Evolutionary conservation across 1,140 invertebrate species (phyloP).

Genomic region (Metopolophium dirhodum): DNA sequence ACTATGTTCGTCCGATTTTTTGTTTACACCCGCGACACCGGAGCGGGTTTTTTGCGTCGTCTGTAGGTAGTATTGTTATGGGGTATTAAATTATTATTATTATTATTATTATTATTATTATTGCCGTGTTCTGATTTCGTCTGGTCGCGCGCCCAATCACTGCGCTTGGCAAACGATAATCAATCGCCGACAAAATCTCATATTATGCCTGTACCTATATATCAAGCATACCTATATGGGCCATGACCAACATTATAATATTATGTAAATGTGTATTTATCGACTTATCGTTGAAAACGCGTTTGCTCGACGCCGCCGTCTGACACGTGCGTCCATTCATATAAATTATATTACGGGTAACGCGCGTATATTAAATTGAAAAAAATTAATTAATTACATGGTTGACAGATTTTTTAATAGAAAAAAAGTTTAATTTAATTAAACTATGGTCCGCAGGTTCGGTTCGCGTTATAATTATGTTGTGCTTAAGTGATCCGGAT

Average conservation of each 20-base stretch:
- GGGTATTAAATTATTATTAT: slow-evolving; percentile 3
- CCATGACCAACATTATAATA: too few relatives aligned
- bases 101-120: background rate
- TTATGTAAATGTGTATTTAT: too few relatives aligned
- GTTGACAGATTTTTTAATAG: background rate
- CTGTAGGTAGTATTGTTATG: background rate
- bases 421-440: slow-evolving; percentile 5
- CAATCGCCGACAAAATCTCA: slow-evolving; percentile 1
- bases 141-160: background rate
- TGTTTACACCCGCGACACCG: background rate
- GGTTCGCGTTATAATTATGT: background rate
- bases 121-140: background rate
- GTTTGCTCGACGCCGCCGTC: background rate
- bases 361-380: background rate
- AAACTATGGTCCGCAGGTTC: background rate
- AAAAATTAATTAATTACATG: background rate
- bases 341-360: background rate
- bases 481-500: background rate
- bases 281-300: background rate
- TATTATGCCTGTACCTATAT: background rate
- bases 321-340: background rate
- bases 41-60: background rate
- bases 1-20: background rate
- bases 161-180: background rate
- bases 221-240: too few relatives aligned